Conservation (phyloP, 2,888 invertebrate genomes). For the Sturmia bella region DNA sequence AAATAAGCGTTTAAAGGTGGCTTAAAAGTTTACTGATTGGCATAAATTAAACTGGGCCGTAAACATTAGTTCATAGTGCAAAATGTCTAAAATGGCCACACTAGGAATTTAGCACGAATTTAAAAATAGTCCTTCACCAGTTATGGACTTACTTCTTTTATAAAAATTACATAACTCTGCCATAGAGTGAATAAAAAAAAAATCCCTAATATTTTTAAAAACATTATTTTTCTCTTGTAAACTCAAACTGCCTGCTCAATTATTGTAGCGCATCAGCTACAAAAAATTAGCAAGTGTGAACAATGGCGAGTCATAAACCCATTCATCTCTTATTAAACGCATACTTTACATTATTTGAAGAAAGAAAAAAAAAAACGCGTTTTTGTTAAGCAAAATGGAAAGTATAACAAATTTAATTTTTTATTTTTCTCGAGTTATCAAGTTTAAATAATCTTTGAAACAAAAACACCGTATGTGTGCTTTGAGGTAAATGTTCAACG, state of each 20-base stretch:
- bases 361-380: neutral
- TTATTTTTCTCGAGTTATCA: neutral
- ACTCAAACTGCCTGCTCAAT: neutral
- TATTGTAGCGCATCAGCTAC: conserved; percentile 25
- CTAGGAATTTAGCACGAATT: no score
- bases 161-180: no score
- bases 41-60: no score
- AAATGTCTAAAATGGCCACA: no score
- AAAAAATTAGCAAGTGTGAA: conserved; percentile 32
- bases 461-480: neutral
- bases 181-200: no score
- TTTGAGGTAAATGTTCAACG: neutral
- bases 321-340: neutral
- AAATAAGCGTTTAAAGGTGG: no score
- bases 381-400: conserved; percentile 18
- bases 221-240: neutral
- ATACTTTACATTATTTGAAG: neutral
- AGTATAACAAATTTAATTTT: conserved; percentile 10
- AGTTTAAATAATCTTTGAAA: neutral
- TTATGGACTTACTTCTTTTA: no score
- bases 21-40: no score
- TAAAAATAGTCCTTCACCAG: no score
- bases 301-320: conserved; percentile 2
- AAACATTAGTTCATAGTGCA: no score
- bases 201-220: neutral